A percentile compares a stretch with the other conserved stretches of the same genome.
Evolutionary conservation across 2,113 vertebrate species (phyloP).

Genomic region (Eidolon helvum): DNA sequence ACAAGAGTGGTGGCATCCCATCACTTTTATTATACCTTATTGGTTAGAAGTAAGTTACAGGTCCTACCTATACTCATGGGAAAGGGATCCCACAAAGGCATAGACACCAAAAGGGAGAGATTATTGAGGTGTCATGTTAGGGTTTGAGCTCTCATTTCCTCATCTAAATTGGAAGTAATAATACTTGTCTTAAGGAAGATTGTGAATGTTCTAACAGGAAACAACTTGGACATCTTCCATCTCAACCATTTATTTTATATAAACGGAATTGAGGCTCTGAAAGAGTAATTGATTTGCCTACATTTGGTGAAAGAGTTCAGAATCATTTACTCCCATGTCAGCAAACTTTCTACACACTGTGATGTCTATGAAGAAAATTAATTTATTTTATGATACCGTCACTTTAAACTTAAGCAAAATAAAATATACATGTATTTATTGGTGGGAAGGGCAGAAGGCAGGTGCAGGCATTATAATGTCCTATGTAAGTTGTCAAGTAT

Average conservation of each 20-base stretch:
- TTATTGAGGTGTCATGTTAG: not conserved
- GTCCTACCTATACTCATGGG: not conserved
- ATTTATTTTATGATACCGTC: not conserved
- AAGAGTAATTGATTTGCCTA: not conserved
- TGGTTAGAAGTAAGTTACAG: not conserved
- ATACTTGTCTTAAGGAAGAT: not conserved
- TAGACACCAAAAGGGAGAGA: not conserved
- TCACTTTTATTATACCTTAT: not conserved
- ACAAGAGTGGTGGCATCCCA: not conserved
- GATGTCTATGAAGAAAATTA: not conserved
- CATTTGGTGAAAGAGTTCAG: not conserved
- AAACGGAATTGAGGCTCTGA: not conserved
- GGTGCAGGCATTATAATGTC: not conserved
- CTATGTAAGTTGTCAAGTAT: not conserved
- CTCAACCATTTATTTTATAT: not conserved
- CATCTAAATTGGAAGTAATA: not conserved
- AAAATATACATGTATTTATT: not conserved
- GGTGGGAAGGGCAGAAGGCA: not conserved
- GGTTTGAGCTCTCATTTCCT: conserved; percentile 2
- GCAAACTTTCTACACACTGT: not conserved
- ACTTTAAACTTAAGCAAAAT: not conserved
- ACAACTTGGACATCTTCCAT: not conserved
- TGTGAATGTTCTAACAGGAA: not conserved
- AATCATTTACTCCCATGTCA: not conserved
- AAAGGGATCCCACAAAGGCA: not conserved